These are phyloP conservation scores for Anabacerthia variegaticeps DNA, from an alignment of 2,797 vertebrate species.

Conservation along the genomic window DNA sequence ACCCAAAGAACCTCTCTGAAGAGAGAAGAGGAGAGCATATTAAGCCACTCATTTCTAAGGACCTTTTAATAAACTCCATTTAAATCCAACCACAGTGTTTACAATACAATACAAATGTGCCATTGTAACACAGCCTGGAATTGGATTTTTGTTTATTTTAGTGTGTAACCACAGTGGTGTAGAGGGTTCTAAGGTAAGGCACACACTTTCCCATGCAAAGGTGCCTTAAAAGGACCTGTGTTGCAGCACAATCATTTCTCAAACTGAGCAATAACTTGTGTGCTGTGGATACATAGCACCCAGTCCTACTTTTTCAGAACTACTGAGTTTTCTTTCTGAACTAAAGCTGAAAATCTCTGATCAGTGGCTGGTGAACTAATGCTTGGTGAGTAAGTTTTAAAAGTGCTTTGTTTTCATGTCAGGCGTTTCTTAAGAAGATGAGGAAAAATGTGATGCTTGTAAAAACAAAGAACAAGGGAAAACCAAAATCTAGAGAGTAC, in stretches of 20 bases:
- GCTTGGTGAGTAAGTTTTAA: background rate
- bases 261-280: background rate
- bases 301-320: background rate
- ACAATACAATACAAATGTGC: rapidly evolving
- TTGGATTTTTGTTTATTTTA: background rate
- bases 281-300: background rate
- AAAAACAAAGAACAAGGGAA: background rate
- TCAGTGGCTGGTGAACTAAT: background rate
- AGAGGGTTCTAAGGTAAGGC: background rate
- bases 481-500: too few species aligned
- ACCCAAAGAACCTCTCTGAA: background rate
- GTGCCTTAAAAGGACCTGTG: background rate
- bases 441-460: background rate
- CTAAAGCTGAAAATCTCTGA: background rate
- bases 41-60: background rate
- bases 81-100: background rate
- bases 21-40: background rate
- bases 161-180: background rate
- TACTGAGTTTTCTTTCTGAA: background rate
- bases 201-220: background rate
- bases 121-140: background rate
- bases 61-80: background rate
- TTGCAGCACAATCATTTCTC: background rate
- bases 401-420: background rate
- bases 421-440: background rate